These are phyloP conservation scores for Geophilus truncorum DNA, from an alignment of 2,888 invertebrate species.

Conservation along the genomic window DNA sequence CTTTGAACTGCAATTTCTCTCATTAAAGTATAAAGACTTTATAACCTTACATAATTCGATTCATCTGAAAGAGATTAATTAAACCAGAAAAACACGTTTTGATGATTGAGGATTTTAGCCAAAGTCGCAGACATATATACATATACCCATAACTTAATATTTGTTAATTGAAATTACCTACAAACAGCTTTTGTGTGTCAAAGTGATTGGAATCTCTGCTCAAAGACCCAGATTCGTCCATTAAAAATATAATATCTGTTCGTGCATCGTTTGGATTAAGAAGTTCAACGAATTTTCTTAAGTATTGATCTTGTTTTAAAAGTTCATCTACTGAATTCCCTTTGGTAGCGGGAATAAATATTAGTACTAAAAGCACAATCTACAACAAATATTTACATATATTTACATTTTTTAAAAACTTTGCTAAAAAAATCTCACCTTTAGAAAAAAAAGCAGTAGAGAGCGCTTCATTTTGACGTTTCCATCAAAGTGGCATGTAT, in stretches of 20 bases:
- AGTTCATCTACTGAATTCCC: neutral
- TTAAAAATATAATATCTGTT: neutral
- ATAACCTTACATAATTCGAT: no score
- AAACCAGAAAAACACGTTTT: no score
- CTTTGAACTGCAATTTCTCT: no score
- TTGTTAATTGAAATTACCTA: no score
- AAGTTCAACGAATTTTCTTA: neutral
- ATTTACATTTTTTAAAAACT: no score
- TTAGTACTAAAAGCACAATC: neutral
- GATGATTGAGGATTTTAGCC: no score
- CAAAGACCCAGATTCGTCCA: neutral
- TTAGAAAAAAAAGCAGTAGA: neutral
- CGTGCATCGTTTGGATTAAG: neutral
- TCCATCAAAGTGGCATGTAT: neutral
- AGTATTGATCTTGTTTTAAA: neutral
- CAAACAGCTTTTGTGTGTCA: neutral
- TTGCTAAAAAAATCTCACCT: neutral
- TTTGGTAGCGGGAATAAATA: neutral
- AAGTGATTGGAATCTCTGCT: neutral
- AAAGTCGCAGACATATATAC: no score
- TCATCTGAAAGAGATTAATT: no score
- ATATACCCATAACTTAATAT: no score
- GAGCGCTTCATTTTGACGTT: neutral
- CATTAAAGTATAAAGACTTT: no score
- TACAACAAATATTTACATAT: neutral